These are phyloP conservation scores for Leptoclinus maculatus DNA, from an alignment of 2,797 vertebrate genomes.

Conservation along the genomic window DNA sequence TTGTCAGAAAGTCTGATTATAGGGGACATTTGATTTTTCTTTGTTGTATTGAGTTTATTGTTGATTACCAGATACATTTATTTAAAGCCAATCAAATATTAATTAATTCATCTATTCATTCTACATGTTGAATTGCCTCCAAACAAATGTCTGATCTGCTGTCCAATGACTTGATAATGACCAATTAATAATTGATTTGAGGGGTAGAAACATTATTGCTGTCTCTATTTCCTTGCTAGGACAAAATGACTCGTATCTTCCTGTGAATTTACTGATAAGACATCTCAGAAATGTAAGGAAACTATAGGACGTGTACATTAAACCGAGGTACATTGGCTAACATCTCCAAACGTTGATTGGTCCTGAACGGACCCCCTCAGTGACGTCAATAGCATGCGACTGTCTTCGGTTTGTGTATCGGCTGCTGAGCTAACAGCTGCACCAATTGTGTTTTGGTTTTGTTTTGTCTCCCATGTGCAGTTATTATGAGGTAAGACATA, in stretches of 20 bases:
- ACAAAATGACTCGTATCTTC: neutral
- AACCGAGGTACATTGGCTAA: neutral
- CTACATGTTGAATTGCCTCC: neutral
- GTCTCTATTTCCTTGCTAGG: neutral
- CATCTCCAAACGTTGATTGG: constrained; percentile 31
- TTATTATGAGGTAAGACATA: constrained; percentile 74
- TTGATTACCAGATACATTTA: neutral
- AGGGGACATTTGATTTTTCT: neutral
- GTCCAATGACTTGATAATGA: neutral
- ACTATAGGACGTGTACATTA: neutral
- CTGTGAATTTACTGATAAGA: neutral
- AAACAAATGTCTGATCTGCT: neutral
- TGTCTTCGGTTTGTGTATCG: constrained; percentile 74
- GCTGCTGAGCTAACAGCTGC: constrained; percentile 74
- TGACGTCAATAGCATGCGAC: constrained; percentile 84
- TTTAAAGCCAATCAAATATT: neutral
- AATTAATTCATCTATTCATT: neutral
- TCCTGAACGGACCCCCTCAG: neutral
- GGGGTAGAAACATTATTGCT: too few relatives aligned
- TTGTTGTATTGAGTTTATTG: neutral
- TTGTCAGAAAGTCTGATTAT: neutral
- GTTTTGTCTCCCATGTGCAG: constrained; percentile 58
- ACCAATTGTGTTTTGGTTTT: constrained; percentile 72
- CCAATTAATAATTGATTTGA: neutral
- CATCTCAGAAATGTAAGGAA: neutral